A percentile compares a stretch with the other conserved stretches of the same genome.
phyloP scores from a whole-genome alignment of 2,113 vertebrate genomes.

The Nerophis ophidion region DNA sequence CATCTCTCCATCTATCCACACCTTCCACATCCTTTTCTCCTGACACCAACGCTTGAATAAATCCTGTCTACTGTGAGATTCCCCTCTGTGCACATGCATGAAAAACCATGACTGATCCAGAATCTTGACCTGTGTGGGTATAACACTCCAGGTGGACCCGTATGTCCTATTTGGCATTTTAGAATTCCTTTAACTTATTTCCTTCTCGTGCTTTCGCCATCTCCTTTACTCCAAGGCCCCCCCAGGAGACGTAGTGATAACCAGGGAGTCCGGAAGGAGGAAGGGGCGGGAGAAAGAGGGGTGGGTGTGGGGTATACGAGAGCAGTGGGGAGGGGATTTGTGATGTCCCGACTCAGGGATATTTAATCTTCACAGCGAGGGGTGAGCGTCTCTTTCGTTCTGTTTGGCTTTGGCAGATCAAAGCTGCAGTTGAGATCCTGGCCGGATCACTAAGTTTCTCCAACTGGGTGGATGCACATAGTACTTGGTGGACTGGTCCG shows the following conservation, averaged over 20 bases:
- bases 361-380: slow-evolving; percentile 73
- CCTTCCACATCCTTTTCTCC: slow-evolving; percentile 44
- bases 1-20: slow-evolving; percentile 34
- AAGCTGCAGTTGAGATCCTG: slow-evolving; percentile 66
- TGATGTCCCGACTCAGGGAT: slow-evolving; percentile 76
- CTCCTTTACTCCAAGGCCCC: slow-evolving; percentile 42
- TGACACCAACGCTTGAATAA: slow-evolving; percentile 45
- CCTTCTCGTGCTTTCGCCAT: slow-evolving; percentile 32
- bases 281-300: slow-evolving; percentile 58
- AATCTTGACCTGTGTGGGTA: slow-evolving; percentile 51
- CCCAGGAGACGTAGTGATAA: slow-evolving; percentile 66
- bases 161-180: slow-evolving; percentile 45
- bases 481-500: slow-evolving; percentile 24
- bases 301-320: slow-evolving; percentile 35
- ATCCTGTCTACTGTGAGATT: slow-evolving; percentile 40
- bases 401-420: slow-evolving; percentile 71
- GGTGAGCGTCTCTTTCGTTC: slow-evolving; percentile 58
- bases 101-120: slow-evolving; percentile 36
- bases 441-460: slow-evolving; percentile 50
- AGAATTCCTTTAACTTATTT: slow-evolving; percentile 35
- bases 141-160: slow-evolving; percentile 49
- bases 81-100: slow-evolving; percentile 4
- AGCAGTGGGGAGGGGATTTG: slow-evolving; percentile 60
- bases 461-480: slow-evolving; percentile 32
- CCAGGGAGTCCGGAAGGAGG: slow-evolving; percentile 59